Evolutionary conservation across 2,113 vertebrate genomes (phyloP).

Genomic region (Azemiops feae): DNA sequence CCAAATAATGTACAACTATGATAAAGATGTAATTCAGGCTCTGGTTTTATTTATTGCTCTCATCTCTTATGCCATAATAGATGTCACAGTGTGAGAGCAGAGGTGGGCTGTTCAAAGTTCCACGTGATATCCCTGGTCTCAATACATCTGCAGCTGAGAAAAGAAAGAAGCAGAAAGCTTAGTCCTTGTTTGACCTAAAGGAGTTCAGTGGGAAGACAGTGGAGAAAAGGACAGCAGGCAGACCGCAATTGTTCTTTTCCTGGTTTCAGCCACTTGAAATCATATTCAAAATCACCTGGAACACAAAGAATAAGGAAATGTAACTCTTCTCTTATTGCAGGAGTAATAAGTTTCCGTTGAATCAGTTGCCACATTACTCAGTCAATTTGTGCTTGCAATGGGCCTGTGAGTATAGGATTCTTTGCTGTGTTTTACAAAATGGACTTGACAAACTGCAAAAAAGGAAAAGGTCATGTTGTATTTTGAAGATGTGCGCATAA

Average conservation of each 20-base stretch:
- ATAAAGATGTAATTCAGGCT: not conserved
- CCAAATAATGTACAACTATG: not conserved
- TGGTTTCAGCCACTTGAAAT: slow-evolving; percentile 53
- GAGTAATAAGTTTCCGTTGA: not conserved
- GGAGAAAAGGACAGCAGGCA: not conserved
- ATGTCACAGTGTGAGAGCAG: not conserved
- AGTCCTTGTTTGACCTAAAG: not conserved
- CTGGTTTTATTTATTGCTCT: slow-evolving; percentile 15
- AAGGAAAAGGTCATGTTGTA: not conserved
- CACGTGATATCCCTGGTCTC: not conserved
- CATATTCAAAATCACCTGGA: slow-evolving; percentile 68
- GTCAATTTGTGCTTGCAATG: not conserved
- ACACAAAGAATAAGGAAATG: not conserved
- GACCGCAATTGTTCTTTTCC: not conserved
- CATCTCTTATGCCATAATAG: not conserved
- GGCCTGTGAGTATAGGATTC: not conserved
- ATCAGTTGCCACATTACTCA: not conserved
- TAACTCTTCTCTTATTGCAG: not conserved
- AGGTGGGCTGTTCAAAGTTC: not conserved
- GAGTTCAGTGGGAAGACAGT: not conserved
- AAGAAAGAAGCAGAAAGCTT: not conserved
- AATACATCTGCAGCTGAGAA: not conserved
- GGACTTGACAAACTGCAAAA: not conserved
- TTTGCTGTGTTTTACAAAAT: not conserved
- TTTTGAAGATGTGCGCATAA: not conserved